Conservation (phyloP, 2,797 vertebrate species). For the Gobionotothen gibberifrons region DNA sequence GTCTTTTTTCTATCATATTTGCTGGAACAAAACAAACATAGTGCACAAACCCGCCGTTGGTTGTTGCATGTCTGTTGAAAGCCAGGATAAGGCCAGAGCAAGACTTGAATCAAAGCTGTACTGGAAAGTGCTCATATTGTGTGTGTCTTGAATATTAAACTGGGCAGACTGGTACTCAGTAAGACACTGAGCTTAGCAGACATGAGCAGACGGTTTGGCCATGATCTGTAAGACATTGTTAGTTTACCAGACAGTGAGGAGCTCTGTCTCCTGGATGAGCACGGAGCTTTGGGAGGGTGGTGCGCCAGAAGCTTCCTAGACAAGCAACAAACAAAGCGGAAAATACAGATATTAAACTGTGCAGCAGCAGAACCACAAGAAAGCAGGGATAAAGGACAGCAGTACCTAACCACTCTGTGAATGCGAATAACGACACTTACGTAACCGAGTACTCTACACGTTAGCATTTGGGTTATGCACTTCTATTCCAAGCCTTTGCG, state of each 20-base stretch:
- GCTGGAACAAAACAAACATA: slow-evolving; percentile 26
- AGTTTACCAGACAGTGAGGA: slow-evolving; percentile 43
- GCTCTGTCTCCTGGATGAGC: slow-evolving; percentile 51
- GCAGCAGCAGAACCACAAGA: slow-evolving; percentile 26
- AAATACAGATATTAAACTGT: slow-evolving; percentile 44
- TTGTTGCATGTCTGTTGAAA: slow-evolving; percentile 28
- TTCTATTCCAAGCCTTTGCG: slow-evolving; percentile 51
- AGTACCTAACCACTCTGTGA: slow-evolving; percentile 21
- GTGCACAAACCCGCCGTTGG: slow-evolving; percentile 16
- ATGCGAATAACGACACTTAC: slow-evolving; percentile 21
- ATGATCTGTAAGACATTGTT: slow-evolving; percentile 48
- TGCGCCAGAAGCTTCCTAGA: slow-evolving; percentile 37
- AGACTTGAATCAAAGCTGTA: slow-evolving; percentile 30
- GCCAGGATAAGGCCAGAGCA: slow-evolving; percentile 31
- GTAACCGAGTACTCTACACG: slow-evolving; percentile 42
- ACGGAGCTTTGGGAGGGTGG: slow-evolving; percentile 42
- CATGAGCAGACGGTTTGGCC: slow-evolving; percentile 55
- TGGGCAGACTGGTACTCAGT: slow-evolving; percentile 42
- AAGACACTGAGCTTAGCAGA: slow-evolving; percentile 56
- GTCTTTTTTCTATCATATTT: slow-evolving; percentile 20
- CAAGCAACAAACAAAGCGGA: slow-evolving; percentile 40
- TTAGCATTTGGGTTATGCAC: slow-evolving; percentile 54
- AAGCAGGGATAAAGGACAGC: slow-evolving; percentile 34
- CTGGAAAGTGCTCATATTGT: slow-evolving; percentile 33
- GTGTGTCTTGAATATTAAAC: slow-evolving; percentile 56